A percentile compares a stretch with the other conserved stretches of the same genome.
These are phyloP conservation scores for Herminia tarsipennalis DNA, from an alignment of 2,888 invertebrate species.

Conservation along the genomic window DNA sequence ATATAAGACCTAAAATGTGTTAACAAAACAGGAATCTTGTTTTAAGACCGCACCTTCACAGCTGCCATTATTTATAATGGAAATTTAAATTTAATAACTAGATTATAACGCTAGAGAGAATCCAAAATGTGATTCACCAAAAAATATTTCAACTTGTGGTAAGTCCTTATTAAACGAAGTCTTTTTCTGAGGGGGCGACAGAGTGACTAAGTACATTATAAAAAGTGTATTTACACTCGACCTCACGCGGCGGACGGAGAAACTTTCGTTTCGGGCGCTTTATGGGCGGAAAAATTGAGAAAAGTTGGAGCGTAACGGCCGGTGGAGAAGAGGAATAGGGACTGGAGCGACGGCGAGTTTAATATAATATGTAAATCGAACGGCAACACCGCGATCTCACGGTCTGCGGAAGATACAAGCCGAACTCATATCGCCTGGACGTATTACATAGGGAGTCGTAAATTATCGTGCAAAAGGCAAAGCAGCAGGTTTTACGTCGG, in stretches of 20 bases:
- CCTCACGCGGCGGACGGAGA: constrained; percentile 78
- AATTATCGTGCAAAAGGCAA: constrained; percentile 81
- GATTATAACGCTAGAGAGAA: not conserved
- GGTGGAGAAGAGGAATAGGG: constrained; percentile 75
- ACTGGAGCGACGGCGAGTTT: constrained; percentile 73
- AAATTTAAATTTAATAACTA: not conserved
- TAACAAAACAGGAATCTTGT: too few species aligned
- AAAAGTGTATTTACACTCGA: constrained; percentile 84
- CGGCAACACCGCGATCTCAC: constrained; percentile 76
- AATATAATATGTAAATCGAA: constrained; percentile 86
- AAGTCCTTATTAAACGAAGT: constrained; percentile 71
- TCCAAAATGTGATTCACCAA: not conserved
- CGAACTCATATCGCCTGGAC: constrained; percentile 80
- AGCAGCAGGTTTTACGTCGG: constrained; percentile 75
- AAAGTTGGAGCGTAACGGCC: constrained; percentile 84
- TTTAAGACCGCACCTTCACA: too few species aligned
- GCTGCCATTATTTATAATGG: too few species aligned
- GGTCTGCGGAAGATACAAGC: constrained; percentile 68
- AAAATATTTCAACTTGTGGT: constrained; percentile 16
- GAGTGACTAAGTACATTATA: constrained; percentile 82
- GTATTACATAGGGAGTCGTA: constrained; percentile 82
- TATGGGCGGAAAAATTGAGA: constrained; percentile 85
- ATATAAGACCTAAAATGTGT: too few species aligned
- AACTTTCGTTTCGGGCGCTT: constrained; percentile 82
- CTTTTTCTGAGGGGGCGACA: constrained; percentile 65